A percentile compares a stretch with the other conserved stretches of the same genome.
Evolutionary conservation across 1,140 invertebrate genomes (phyloP).

Genomic region (Drosophila erecta): DNA sequence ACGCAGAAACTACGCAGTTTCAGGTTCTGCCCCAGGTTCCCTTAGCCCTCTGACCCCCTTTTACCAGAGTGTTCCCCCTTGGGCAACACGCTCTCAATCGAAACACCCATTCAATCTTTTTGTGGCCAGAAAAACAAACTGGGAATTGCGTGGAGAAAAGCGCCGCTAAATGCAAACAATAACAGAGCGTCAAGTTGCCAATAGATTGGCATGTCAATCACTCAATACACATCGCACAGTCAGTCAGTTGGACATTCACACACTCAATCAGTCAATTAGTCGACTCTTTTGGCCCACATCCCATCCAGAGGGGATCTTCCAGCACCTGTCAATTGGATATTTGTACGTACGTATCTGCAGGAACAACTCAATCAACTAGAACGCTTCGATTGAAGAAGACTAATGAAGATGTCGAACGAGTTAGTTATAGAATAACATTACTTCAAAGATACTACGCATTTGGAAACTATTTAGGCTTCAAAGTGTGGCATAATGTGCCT

Average conservation of each 20-base stretch:
- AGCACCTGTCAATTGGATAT: conserved; percentile 43
- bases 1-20: conserved; percentile 28
- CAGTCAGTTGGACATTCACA: conserved; percentile 26
- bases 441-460: too few relatives aligned
- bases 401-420: not conserved
- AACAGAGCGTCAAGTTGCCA: conserved; percentile 59
- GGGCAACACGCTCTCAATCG: conserved; percentile 6
- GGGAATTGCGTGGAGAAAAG: conserved; percentile 15
- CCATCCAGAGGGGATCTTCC: conserved; percentile 16
- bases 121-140: conserved; percentile 10
- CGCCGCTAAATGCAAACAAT: conserved; percentile 42
- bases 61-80: not conserved
- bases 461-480: too few relatives aligned
- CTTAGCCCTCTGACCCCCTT: conserved; percentile 1
- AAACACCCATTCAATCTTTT: not conserved
- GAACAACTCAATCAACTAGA: conserved; percentile 26
- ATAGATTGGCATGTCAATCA: conserved; percentile 54
- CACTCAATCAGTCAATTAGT: conserved; percentile 38
- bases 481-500: too few relatives aligned
- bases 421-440: too few relatives aligned
- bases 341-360: not conserved
- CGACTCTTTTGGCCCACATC: conserved; percentile 18
- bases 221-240: conserved; percentile 41
- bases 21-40: too few relatives aligned
- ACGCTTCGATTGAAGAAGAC: not conserved